Conservation (phyloP, 37 sponge, comb jelly and placozoan species). For the Ianthella basta region DNA sequence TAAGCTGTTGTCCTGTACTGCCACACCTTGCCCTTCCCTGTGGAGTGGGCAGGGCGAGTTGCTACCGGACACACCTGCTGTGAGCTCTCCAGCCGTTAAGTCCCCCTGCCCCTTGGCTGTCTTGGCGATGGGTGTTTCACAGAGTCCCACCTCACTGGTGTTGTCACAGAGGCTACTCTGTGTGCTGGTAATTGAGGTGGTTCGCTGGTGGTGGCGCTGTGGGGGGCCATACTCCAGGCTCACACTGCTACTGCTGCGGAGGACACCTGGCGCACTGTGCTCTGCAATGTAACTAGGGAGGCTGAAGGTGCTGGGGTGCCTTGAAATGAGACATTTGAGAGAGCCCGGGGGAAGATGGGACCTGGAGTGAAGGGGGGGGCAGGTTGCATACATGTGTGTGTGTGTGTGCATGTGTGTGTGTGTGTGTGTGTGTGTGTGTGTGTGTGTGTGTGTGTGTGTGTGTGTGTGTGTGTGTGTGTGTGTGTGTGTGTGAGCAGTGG, state of each 20-base stretch:
- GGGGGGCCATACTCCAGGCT: conserved; percentile 59
- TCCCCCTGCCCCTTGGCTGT: not conserved
- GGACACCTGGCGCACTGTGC: conserved; percentile 29
- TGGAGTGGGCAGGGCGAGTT: too few relatives aligned
- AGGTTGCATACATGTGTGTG: not conserved
- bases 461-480: conserved; percentile 26
- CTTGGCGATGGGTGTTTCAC: too few relatives aligned
- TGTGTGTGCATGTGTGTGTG: conserved; percentile 18
- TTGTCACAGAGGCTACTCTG: not conserved
- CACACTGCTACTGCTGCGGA: conserved; percentile 35
- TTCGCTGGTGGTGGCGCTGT: conserved; percentile 33
- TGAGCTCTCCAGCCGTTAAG: too few relatives aligned
- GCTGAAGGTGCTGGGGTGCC: conserved; percentile 75
- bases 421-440: conserved; percentile 20
- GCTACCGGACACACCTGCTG: too few relatives aligned
- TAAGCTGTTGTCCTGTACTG: too few relatives aligned
- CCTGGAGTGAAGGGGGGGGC: conserved; percentile 10
- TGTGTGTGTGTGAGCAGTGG: not conserved
- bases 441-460: conserved; percentile 13
- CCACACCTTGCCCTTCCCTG: too few relatives aligned
- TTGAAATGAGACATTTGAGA: conserved; percentile 26
- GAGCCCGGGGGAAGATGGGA: conserved; percentile 46
- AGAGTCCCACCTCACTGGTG: not conserved
- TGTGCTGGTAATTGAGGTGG: conserved; percentile 4
- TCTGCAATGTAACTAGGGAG: conserved; percentile 63